Base-by-base conservation (phyloP, 2,113 vertebrate species). In the Planiliza haematocheilus region DNA sequence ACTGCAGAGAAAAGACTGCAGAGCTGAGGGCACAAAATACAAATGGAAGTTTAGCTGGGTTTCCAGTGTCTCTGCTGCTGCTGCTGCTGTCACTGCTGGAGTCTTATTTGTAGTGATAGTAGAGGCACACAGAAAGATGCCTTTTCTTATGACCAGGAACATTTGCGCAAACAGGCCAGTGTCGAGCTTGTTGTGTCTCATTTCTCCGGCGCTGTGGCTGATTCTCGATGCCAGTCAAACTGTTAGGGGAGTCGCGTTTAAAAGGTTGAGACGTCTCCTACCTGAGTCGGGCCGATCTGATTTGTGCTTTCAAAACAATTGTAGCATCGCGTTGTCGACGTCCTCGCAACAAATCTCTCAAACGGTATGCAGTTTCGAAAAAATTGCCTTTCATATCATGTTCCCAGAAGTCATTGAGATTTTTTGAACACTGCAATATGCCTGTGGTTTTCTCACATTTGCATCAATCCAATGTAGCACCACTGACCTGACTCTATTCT, bases 391-490 rank as follows among this genome's bases (percentile, higher is more conserved):
- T 87, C 75, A 77, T 82, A 77, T 80, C 36, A 69, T 62, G 56
- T 83, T 83, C 76, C 78, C 72, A 34, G 55, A 77, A 50, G 62
- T 85, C 57, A 70, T 41, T 75, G 64, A 82, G 46, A 66, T 76
- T 70, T n/a, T 83, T 82, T 70, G 20, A 70, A 58, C 64, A 50
- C 39, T 84, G 55, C 76, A 78, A 81, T 77, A 85, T 81, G 76
- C 81, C 86, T 89, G 79, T 87, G 70, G 78, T 77, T 83, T 85
- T 85, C 73, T 89, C 72, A 73, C 24, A 61, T 84, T 88, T 81
- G 42, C 63, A 82, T 84, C 62, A 63, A 81, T 82, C 79, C 65
- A 81, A 92, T 92, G 93, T 93, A 94, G 93, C 92, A 91, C 71
- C 79, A 73, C 49, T 46, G 59, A 79, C 49, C 16, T 52, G 43